Evolutionary conservation across 1,140 invertebrate genomes (phyloP), one percentile per base, ranked within the genome.

Genomic region (Bradynema listronoti): DNA sequence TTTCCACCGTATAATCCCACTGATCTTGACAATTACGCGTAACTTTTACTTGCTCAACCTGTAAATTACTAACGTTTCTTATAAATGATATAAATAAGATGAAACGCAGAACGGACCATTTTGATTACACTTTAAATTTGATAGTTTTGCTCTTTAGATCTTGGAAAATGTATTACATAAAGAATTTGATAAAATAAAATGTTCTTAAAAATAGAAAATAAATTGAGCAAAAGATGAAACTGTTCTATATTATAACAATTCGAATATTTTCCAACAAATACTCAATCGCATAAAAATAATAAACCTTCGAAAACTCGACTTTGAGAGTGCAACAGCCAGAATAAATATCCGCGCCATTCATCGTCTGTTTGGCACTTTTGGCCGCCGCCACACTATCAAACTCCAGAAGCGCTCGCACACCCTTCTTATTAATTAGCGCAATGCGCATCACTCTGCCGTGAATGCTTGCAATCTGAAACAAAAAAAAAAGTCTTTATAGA

Each of bases 341-440:
- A 80, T 98, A 99, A 78, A 98, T 96, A 81, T 98, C 94, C 51
- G 91, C 92, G 65, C 93, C 93, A 82, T 97, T 89, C 63, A 98
- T 84, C 46, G 87, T 85, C 66, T 94, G 88, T 79, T 95, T 94
- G 51, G 91, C 93, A 78, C 89, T 83, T 65, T 89, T 88, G 41
- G 93, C 93, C n/a, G 88, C 86, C 73, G 96, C 91, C 65, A 93
- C 83, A 72, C 84, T 87, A 81, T 96, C 92, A 83, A 97, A 94
- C 89, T 98, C 93, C 73, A 99, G 90, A 89, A 99, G 93, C 53
- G 91, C 91, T 81, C 97, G 93, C 4, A 77, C 19, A 3, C 96
- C 88, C 55, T 90, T 91, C 82, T 96, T 96, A 84, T 92, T 92
- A 82, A 97, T 95, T 72, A 99, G 93, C 50, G 97, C 93, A 81